phyloP scores from a whole-genome alignment of 2,888 invertebrate species.

The Caprella mutica region DNA sequence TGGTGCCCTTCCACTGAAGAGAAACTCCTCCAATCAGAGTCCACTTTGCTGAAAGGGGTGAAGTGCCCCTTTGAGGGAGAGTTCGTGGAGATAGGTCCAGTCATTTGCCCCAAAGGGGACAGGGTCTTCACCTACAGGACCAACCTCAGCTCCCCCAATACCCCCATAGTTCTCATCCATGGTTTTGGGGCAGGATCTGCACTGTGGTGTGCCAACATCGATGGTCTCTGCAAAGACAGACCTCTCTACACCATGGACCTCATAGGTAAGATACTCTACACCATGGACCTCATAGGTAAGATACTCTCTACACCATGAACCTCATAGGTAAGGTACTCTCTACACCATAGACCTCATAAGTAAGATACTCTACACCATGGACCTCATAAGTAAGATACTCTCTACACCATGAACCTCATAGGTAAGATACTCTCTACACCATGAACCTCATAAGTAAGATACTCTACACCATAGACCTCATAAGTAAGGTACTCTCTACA shows the following conservation, averaged over 20 bases:
- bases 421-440: too few species aligned
- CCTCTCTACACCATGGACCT: constrained; percentile 86
- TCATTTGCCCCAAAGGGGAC: constrained; percentile 49
- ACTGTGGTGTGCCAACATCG: constrained; percentile 85
- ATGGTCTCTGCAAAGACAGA: constrained; percentile 60
- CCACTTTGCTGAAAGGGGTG: constrained; percentile 66
- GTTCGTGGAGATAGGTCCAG: constrained; percentile 60
- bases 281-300: too few species aligned
- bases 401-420: too few species aligned
- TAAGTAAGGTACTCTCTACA: too few species aligned
- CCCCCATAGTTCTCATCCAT: constrained; percentile 80
- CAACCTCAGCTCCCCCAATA: constrained; percentile 52
- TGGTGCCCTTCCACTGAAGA: constrained; percentile 69
- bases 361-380: too few species aligned
- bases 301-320: too few species aligned
- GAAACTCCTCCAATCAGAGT: constrained; percentile 66
- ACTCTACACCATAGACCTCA: too few species aligned
- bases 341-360: too few species aligned
- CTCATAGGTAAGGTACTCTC: too few species aligned
- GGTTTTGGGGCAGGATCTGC: constrained; percentile 90
- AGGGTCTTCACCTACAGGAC: constrained; percentile 59
- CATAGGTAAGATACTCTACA: constrained; percentile 48
- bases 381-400: too few species aligned
- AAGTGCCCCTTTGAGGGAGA: constrained; percentile 60
- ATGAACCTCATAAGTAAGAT: too few species aligned